Percentiles rank a stretch among this genome's conserved stretches.
Evolutionary conservation across 2,113 vertebrate species (phyloP).

Genomic region (Petaurus breviceps): DNA sequence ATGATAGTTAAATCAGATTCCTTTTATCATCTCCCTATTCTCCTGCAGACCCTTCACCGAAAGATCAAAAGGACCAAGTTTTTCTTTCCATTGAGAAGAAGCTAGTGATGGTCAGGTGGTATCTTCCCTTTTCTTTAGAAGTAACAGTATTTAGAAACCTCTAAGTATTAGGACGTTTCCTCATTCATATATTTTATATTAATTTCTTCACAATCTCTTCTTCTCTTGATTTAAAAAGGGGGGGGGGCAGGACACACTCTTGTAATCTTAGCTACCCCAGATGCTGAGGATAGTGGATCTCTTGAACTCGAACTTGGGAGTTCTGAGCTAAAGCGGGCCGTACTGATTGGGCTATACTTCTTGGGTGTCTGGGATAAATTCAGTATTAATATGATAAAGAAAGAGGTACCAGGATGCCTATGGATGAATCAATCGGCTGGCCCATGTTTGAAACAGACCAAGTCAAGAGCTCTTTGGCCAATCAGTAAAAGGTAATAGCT

Average conservation of each 20-base stretch:
- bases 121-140: neutral
- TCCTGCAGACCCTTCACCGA: neutral
- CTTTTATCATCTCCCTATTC: rapidly evolving
- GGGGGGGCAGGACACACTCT: neutral
- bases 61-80: neutral
- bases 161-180: neutral
- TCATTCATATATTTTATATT: neutral
- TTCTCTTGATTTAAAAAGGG: too few relatives aligned
- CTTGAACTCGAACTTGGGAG: neutral
- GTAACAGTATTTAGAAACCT: neutral
- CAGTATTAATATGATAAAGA: neutral
- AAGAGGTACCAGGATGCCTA: neutral
- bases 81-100: too few relatives aligned
- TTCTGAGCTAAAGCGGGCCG: neutral
- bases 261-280: neutral
- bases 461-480: neutral
- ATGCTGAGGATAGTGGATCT: neutral
- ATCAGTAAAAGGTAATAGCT: neutral
- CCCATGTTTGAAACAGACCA: neutral
- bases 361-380: neutral
- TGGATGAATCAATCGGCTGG: neutral
- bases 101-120: neutral
- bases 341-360: neutral
- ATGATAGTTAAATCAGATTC: neutral
- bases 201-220: too few relatives aligned